Percentiles rank a stretch among this genome's conserved stretches.
phyloP scores from a whole-genome alignment of 2,888 invertebrate genomes.

The Mycalesis mineus region DNA sequence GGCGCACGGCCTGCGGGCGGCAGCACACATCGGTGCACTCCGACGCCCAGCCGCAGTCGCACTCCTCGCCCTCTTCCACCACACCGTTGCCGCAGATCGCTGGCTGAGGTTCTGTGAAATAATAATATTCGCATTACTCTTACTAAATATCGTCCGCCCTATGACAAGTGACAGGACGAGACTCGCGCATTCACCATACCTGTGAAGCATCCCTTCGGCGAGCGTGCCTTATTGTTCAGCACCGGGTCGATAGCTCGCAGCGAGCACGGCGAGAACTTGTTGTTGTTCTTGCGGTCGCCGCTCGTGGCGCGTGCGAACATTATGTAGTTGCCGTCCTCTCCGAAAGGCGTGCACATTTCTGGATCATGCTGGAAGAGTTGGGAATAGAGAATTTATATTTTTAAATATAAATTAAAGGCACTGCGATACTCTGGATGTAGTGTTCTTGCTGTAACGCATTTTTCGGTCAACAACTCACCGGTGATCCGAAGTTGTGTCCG shows the following conservation, averaged over 20 bases:
- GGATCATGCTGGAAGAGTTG: conserved; percentile 94
- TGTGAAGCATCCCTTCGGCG: conserved; percentile 94
- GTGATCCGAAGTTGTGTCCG: conserved; percentile 99
- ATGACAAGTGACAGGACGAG: background rate
- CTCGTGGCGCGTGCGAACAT: conserved; percentile 99
- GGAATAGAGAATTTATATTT: no score
- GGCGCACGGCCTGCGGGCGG: conserved; percentile 90
- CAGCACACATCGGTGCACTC: conserved; percentile 97
- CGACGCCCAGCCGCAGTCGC: conserved; percentile 99
- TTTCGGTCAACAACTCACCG: conserved; percentile 75
- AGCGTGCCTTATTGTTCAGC: conserved; percentile 93
- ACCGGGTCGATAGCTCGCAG: conserved; percentile 94
- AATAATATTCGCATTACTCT: background rate
- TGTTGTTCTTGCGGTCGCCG: conserved; percentile 98
- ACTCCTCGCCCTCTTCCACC: conserved; percentile 97
- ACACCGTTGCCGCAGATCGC: conserved; percentile 99
- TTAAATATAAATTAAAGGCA: no score
- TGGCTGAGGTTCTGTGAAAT: conserved; percentile 86
- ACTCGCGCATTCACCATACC: conserved; percentile 67
- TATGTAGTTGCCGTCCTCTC: conserved; percentile 98
- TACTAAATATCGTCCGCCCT: no score
- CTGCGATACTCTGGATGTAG: no score
- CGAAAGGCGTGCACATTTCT: conserved; percentile 95
- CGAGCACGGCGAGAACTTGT: conserved; percentile 97
- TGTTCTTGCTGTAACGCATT: no score